Evolutionary conservation across 2,113 vertebrate genomes (phyloP), one percentile per base, ranked within the genome.

Genomic region (Eidolon helvum): DNA sequence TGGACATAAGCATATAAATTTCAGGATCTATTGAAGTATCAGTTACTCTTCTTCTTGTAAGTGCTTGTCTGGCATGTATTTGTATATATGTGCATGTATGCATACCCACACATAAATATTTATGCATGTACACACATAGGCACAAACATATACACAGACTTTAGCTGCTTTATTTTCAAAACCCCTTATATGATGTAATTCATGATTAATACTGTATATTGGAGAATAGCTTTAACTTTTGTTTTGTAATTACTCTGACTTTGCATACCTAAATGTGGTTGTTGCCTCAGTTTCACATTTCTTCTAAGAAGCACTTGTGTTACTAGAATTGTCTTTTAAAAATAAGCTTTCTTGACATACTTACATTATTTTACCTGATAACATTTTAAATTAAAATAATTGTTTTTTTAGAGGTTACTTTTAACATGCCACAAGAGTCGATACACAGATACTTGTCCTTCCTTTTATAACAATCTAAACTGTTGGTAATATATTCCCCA

Each of bases 1-100:
- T 97, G 65, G 86, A 93, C 87, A 88, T 85, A 95, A 35, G 10
- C 24, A 10, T 95, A 71, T 28, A 94, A 91, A 72, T 96, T 97
- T 48, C 40, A 94, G 57, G 4, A 9, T 79, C 63, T 84, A 71
- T 30, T 97, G 74, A 93, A 93, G 66, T 96, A 75, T 75, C 83
- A 18, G 33, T 68, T 90, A 90, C 87, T 96, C 75, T 4, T 28
- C 69, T 97, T 77, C 91, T 84, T 87, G 21, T 24, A 65, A 63
- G 35, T 90, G 65, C 38, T 90, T 84, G 2, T 68, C 38, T 69
- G 9, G 24, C 57, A 38, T 21, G 1, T 61, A 10, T 38, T 21
- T 57, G 15, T 19, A 21, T 63, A 43, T 18, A 55, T 63, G 15
- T 40, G 4, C 45, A 4, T 45, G 9, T 43, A 9, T 59, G 38